A percentile compares a stretch with the other conserved stretches of the same genome.
These are phyloP conservation scores for Dryobates pubescens DNA, from an alignment of 2,797 vertebrate species.

Conservation along the genomic window DNA sequence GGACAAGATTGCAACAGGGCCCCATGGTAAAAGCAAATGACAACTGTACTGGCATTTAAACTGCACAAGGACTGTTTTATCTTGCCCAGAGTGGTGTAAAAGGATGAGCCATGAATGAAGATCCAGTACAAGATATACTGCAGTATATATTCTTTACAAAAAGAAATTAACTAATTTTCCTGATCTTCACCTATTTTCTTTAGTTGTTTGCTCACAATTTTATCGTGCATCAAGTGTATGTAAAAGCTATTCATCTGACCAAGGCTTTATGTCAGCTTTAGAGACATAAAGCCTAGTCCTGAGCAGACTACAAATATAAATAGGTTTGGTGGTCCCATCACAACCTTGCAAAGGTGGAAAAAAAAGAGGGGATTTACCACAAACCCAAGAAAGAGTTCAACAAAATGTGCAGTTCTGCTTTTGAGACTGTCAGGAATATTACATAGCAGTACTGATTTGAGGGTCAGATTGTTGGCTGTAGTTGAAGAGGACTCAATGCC, in stretches of 20 bases:
- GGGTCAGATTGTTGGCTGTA: background rate
- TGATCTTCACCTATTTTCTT: background rate
- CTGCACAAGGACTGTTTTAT: background rate
- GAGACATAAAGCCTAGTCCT: background rate
- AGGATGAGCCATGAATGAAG: background rate
- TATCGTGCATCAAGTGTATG: background rate
- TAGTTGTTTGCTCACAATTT: background rate
- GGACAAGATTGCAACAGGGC: background rate
- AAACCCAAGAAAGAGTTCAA: background rate
- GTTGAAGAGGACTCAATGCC: background rate
- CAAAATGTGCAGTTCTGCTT: background rate
- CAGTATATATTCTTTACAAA: background rate
- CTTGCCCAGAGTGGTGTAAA: background rate
- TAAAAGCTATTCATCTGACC: background rate
- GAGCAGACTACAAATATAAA: background rate
- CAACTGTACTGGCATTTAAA: background rate
- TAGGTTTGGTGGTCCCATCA: background rate
- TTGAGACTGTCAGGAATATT: background rate
- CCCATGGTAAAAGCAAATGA: background rate
- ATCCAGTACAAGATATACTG: background rate
- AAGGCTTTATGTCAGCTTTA: background rate
- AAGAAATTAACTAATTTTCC: background rate
- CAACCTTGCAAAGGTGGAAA: background rate
- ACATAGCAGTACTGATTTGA: background rate
- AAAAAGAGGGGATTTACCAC: accelerated